Percentiles rank a stretch among this genome's conserved stretches.
Conservation (phyloP, 2,888 invertebrate genomes). For the Amphipoea lucens region DNA sequence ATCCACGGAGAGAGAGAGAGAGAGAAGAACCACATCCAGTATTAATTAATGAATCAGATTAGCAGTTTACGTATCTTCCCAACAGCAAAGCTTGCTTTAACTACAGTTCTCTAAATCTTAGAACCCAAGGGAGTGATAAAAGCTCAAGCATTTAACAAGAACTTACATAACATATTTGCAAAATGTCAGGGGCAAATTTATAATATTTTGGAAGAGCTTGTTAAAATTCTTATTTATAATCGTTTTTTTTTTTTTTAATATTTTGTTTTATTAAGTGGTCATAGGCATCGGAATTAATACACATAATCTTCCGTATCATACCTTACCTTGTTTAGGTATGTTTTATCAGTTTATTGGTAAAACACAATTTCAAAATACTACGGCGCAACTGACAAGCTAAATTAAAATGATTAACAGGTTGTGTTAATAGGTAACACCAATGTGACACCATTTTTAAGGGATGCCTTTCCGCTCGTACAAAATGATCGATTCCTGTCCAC, state of each 20-base stretch:
- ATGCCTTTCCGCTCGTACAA: no score
- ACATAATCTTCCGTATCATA: no score
- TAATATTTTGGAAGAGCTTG: background rate
- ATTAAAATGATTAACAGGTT: no score
- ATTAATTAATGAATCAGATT: conserved; percentile 19
- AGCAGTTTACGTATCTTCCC: conserved; percentile 22
- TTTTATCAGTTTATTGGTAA: no score
- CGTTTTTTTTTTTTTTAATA: background rate
- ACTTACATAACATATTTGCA: conserved; percentile 23
- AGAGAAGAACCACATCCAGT: background rate
- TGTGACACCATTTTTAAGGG: no score
- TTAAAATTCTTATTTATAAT: background rate
- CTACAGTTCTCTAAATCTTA: conserved; percentile 44
- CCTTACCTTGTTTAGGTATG: no score
- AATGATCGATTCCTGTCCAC: no score
- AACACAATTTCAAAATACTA: no score
- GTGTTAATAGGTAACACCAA: no score
- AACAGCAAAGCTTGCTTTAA: conserved; percentile 21
- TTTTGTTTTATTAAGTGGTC: background rate
- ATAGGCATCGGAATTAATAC: no score
- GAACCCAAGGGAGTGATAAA: conserved; percentile 42
- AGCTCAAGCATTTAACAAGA: conserved; percentile 45
- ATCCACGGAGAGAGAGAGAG: background rate
- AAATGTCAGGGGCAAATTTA: conserved; percentile 19
- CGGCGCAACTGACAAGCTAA: no score